Conservation (phyloP, 1,140 invertebrate genomes). For the Eriocheir sinensis region DNA sequence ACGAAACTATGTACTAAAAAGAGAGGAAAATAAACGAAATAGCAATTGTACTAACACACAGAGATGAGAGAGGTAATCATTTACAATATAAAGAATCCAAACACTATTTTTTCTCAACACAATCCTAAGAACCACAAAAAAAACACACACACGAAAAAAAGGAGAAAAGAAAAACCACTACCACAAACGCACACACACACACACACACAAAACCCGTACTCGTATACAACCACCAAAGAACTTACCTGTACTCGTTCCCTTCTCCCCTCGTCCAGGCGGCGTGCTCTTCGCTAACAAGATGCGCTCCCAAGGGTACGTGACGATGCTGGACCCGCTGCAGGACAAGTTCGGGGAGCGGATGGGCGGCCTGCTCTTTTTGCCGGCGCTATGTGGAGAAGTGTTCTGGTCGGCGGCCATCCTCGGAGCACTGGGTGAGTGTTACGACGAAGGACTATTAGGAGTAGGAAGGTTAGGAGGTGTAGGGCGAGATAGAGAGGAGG, state of each 20-base stretch:
- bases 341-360: slow-evolving; percentile 89
- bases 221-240: background rate
- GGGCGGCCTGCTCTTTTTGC: slow-evolving; percentile 90
- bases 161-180: no score
- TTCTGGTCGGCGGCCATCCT: slow-evolving; percentile 92
- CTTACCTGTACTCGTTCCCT: background rate
- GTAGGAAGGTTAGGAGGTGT: background rate
- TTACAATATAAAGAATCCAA: no score
- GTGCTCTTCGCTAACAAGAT: slow-evolving; percentile 91
- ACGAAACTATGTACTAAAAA: background rate
- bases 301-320: slow-evolving; percentile 91
- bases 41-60: no score
- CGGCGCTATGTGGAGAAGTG: slow-evolving; percentile 90
- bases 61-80: background rate
- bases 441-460: background rate
- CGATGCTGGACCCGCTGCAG: slow-evolving; percentile 93
- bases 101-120: no score
- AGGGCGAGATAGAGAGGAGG: background rate
- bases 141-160: no score
- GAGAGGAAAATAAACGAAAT: no score
- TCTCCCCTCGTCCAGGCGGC: slow-evolving; percentile 84
- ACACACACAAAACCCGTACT: no score
- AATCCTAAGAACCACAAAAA: no score
- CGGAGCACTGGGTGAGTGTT: slow-evolving; percentile 87
- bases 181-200: no score